Percentiles rank a stretch among this genome's conserved stretches.
phyloP scores from a whole-genome alignment of 2,888 invertebrate species.

The Oligia fasciuncula region DNA sequence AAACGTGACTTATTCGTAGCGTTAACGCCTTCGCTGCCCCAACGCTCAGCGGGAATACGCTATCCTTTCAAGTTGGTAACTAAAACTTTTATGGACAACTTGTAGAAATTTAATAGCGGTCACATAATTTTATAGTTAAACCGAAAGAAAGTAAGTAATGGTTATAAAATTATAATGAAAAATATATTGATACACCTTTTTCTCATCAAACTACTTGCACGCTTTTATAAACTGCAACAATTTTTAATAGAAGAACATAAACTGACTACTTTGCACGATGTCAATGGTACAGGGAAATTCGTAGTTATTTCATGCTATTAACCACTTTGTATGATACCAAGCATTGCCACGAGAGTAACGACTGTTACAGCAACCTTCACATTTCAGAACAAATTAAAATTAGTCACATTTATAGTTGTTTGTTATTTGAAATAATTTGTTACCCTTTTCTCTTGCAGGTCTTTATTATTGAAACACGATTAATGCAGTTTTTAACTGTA shows the following conservation, averaged over 20 bases:
- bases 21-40: not conserved
- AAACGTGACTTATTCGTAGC: not conserved
- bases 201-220: not conserved
- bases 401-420: conserved; percentile 80
- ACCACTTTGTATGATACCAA: conserved; percentile 44
- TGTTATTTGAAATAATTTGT: conserved; percentile 59
- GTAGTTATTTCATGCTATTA: conserved; percentile 27
- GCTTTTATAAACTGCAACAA: not conserved
- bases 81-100: not conserved
- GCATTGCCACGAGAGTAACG: conserved; percentile 22
- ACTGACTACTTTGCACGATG: not conserved
- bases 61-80: not conserved
- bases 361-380: conserved; percentile 76
- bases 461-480: not conserved
- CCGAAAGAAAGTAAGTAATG: not conserved
- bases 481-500: not conserved
- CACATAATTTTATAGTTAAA: not conserved
- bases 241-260: not conserved
- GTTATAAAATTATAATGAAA: not conserved
- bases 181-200: not conserved
- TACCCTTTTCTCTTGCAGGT: conserved; percentile 10
- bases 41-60: not conserved
- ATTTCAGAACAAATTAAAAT: conserved; percentile 86
- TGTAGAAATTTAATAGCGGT: not conserved
- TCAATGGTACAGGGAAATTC: conserved; percentile 46